Evolutionary conservation across 2,888 invertebrate species (phyloP).

Genomic region (Noctua janthina): DNA sequence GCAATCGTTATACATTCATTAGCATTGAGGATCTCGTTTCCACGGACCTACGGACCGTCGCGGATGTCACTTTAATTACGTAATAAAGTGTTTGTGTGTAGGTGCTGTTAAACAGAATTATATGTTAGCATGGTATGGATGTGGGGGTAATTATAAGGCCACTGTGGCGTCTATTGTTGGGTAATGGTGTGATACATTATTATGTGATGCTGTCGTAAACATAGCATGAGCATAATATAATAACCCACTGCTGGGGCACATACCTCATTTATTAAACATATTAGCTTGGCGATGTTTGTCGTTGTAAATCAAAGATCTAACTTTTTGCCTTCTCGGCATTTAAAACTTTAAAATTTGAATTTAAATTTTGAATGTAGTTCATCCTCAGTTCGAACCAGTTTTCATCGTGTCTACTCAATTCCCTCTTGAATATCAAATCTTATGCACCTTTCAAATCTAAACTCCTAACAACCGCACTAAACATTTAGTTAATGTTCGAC

Average conservation of each 20-base stretch:
- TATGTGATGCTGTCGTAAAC: slow-evolving; percentile 4
- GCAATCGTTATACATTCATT: slow-evolving; percentile 76
- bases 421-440: background rate
- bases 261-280: background rate
- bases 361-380: background rate
- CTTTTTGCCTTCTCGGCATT: background rate
- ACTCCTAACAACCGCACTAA: slow-evolving; percentile 12
- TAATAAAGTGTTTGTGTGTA: slow-evolving; percentile 55
- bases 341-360: background rate
- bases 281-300: background rate
- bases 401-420: background rate
- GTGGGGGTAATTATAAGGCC: slow-evolving; percentile 15
- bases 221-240: background rate
- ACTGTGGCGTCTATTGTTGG: background rate
- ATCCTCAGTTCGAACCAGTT: background rate
- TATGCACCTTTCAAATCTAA: background rate
- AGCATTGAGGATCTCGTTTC: slow-evolving; percentile 66
- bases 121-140: slow-evolving; percentile 34
- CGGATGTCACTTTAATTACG: slow-evolving; percentile 54
- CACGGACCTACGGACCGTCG: slow-evolving; percentile 40
- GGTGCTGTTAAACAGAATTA: slow-evolving; percentile 49
- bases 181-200: background rate
- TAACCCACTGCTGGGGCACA: background rate
- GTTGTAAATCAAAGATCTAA: background rate
- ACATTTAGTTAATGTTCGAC: slow-evolving; percentile 52